Evolutionary conservation across 2,888 invertebrate species (phyloP), one percentile per base, ranked within the genome.

Genomic region (Spodoptera picta): DNA sequence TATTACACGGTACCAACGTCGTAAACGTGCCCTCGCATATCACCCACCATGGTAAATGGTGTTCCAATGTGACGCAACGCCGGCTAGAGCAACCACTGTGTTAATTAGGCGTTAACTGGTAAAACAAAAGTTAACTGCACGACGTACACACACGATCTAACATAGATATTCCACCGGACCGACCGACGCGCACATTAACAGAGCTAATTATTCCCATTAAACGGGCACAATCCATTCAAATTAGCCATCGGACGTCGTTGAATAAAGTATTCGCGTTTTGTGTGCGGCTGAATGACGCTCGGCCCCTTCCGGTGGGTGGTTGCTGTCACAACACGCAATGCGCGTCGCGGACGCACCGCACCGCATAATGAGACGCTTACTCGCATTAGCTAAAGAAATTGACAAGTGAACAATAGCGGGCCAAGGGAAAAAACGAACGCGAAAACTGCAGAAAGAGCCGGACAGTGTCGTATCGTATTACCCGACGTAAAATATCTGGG

Each of bases 371-470:
- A 94, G 94, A 94, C 93, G 94, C 92, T 94, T 94, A 92, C 93
- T 94, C 94, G 92, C 93, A 94, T 94, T 94, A 94, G 94, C 94
- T 92, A 93, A 94, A 94, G 93, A 92, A 94, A 94, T 94, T 94
- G 94, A 94, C 93, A 94, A 93, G 93, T 94, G 94, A 93, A 94
- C 94, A 94, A 94, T 94, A 93, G 94, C 90, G 86, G 87, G 83
- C 81, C 86, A 83, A 86, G 85, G 89, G 89, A 85, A 91, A 93
- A 93, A 93, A 92, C 84, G 88, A 91, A 87, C 82, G 90, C 88
- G 90, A 91, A 88, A 92, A 90, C 90, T 84, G 90, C 90, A 93
- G 93, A 94, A 93, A 92, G 92, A 91, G 93, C 93, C 92, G 94
- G 93, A 93, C 94, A 93, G 94, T 94, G 92, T 93, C 92, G 94